A percentile compares a stretch with the other conserved stretches of the same genome.
Evolutionary conservation across 2,113 vertebrate genomes (phyloP).

Genomic region (Alexandromys fortis): DNA sequence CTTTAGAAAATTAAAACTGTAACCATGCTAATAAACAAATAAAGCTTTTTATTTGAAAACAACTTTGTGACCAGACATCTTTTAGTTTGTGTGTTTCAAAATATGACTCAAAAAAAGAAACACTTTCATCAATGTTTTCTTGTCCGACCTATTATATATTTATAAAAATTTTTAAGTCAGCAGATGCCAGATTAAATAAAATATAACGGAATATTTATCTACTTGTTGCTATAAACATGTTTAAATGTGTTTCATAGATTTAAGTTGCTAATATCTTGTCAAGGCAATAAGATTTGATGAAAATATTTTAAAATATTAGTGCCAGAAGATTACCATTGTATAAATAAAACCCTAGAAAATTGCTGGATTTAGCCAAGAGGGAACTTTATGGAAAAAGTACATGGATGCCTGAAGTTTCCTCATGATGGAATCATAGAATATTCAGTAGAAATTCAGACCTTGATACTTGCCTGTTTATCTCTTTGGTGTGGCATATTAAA

Average conservation of each 20-base stretch:
- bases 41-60: not conserved
- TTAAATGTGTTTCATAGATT: not conserved
- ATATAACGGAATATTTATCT: not conserved
- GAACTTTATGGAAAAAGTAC: not conserved
- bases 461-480: slow-evolving; percentile 31
- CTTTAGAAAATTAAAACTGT: not conserved
- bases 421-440: not conserved
- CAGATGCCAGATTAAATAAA: not conserved
- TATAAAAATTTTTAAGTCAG: slow-evolving; percentile 5
- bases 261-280: slow-evolving; percentile 1
- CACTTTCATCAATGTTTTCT: not conserved
- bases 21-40: slow-evolving; percentile 5
- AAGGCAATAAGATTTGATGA: not conserved
- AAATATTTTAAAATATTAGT: slow-evolving; percentile 8
- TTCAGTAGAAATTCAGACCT: slow-evolving; percentile 19
- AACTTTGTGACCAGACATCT: not conserved
- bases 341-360: not conserved
- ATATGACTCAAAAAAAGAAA: not conserved
- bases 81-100: slow-evolving; percentile 36
- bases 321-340: not conserved
- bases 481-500: not conserved
- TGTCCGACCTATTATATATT: not conserved
- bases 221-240: slow-evolving; percentile 23
- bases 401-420: not conserved
- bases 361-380: not conserved